Percentiles rank a stretch among this genome's conserved stretches.
Evolutionary conservation across 2,888 invertebrate genomes (phyloP).

Genomic region (Hololepta plana): DNA sequence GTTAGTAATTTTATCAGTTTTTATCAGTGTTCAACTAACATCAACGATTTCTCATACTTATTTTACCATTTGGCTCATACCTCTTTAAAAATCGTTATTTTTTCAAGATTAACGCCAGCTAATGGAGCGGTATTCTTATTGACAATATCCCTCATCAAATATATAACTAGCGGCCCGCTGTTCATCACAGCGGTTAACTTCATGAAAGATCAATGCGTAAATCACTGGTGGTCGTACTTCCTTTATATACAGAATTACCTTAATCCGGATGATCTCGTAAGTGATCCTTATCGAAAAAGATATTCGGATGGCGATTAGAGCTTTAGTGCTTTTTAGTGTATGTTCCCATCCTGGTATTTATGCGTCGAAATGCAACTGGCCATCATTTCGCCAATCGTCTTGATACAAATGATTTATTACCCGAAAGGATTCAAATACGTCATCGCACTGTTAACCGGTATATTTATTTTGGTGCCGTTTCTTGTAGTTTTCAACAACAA

Average conservation of each 20-base stretch:
- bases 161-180: slow-evolving; percentile 11
- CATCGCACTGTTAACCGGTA: slow-evolving; percentile 4
- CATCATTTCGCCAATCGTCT: slow-evolving; percentile 18
- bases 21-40: slow-evolving; percentile 7
- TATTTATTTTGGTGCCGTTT: slow-evolving; percentile 8
- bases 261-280: slow-evolving; percentile 7
- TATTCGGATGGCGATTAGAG: slow-evolving; percentile 1
- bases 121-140: slow-evolving; percentile 11
- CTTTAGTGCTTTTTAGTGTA: slow-evolving; percentile 16
- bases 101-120: slow-evolving; percentile 24
- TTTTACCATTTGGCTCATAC: slow-evolving; percentile 5
- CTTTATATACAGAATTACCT: slow-evolving; percentile 13
- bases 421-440: slow-evolving; percentile 8
- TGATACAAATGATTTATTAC: slow-evolving; percentile 15
- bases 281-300: slow-evolving; percentile 1
- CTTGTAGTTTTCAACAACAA: slow-evolving; percentile 7
- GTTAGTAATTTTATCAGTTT: slow-evolving; percentile 4
- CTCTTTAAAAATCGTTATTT: neutral
- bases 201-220: slow-evolving; percentile 9
- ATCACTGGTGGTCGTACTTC: slow-evolving; percentile 11
- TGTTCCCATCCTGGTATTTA: slow-evolving; percentile 22
- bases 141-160: slow-evolving; percentile 9
- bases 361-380: slow-evolving; percentile 24
- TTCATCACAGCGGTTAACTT: slow-evolving; percentile 8
- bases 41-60: slow-evolving; percentile 2